Evolutionary conservation across 2,113 vertebrate species (phyloP), one percentile per base, ranked within the genome.

Genomic region (Paratilapia polleni): DNA sequence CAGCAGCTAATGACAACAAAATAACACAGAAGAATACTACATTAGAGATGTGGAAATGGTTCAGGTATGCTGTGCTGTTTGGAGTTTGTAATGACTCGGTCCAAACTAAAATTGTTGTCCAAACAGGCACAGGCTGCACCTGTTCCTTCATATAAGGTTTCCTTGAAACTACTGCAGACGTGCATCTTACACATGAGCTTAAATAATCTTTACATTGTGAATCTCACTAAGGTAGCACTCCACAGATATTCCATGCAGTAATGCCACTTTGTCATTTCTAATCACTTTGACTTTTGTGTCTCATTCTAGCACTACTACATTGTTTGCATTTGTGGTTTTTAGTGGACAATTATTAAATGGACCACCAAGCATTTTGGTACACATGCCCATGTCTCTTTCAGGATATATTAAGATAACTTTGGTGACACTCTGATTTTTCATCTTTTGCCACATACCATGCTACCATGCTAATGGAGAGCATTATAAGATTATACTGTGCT

Each of bases 381-480:
- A 54, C 47, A 54, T 19, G 20, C 34, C 34, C 47, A 0, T 73
- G 47, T 19, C 47, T n/a, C 52, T 8, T 73, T 54, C 47, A n/a
- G 13, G 19, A 49, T 14, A 0, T 31, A 20, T 54, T 14, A 34
- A 73, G 19, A 31, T 54, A 19, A 34, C 19, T n/a, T 31, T n/a
- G 1, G 17, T 54, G 68, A 54, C 10, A 17, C 43, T 73, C 24
- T n/a, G 26, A 24, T 52, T 52, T 31, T 52, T 5, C 26, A 3
- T 47, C 19, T 5, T 73, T 0, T 9, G 11, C 19, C 11, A 34
- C 14, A 54, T 2, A 54, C 43, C 28, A 0, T 10, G 0, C 41
- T 8, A 28, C 13, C 15, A 13, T 52, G 66, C 43, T 5, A 34
- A 73, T 52, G 54, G 26, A 73, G 13, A 73, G 47, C 43, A 54